These are phyloP conservation scores for Antechinus flavipes DNA, from an alignment of 2,113 vertebrate genomes.

Conservation along the genomic window DNA sequence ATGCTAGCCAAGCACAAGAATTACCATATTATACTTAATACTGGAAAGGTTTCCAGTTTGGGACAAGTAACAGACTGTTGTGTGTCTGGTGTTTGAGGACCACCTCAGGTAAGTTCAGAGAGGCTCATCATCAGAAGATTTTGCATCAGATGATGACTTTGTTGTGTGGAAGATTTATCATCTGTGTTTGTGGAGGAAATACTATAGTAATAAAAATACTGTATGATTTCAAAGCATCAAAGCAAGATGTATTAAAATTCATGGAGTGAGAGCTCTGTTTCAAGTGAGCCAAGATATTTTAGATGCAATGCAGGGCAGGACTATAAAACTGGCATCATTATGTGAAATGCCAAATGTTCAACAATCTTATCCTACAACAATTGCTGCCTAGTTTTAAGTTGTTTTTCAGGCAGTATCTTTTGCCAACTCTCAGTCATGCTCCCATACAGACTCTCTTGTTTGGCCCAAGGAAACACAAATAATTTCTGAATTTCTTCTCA, in stretches of 20 bases:
- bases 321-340: background rate
- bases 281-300: slow-evolving; percentile 2
- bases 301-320: background rate
- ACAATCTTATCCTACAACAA: background rate
- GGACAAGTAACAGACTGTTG: background rate
- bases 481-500: background rate
- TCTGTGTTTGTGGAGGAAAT: background rate
- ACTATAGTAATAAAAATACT: background rate
- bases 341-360: slow-evolving; percentile 1
- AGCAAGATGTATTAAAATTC: background rate
- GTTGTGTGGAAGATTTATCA: background rate
- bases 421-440: background rate
- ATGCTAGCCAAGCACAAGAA: background rate
- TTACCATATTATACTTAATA: background rate
- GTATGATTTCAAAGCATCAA: background rate
- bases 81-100: background rate
- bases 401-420: background rate
- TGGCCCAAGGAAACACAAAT: background rate
- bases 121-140: background rate
- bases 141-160: background rate
- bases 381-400: background rate
- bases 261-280: slow-evolving; percentile 4
- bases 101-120: background rate
- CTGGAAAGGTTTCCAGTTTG: background rate
- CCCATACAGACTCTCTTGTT: background rate